Conservation (phyloP, 1,140 invertebrate species). For the Nasonia vitripennis region DNA sequence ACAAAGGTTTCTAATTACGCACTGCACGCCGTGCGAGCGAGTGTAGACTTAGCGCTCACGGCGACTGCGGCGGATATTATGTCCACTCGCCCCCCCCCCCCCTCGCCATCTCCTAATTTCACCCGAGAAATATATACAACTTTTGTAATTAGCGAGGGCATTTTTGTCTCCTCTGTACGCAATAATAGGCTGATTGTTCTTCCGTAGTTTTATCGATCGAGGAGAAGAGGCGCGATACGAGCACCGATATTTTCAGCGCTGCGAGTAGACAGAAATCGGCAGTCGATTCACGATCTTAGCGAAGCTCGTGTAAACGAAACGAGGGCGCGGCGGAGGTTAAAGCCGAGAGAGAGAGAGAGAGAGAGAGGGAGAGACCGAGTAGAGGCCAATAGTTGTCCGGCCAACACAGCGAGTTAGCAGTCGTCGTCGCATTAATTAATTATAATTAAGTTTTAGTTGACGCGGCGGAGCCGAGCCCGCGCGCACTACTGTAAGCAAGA, state of each 20-base stretch:
- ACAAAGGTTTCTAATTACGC: conserved; percentile 79
- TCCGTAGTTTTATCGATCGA: neutral
- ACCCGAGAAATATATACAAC: neutral
- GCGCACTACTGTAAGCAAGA: conserved; percentile 60
- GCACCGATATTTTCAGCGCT: neutral
- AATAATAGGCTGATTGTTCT: neutral
- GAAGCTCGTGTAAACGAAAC: neutral
- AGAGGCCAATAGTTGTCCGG: conserved; percentile 67
- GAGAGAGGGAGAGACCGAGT: neutral
- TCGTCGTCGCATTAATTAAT: conserved; percentile 81
- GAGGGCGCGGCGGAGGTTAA: neutral
- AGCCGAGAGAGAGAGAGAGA: neutral
- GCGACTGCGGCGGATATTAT: conserved; percentile 49
- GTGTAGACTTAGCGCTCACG: conserved; percentile 71
- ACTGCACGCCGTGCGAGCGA: conserved; percentile 66
- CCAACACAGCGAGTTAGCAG: conserved; percentile 68
- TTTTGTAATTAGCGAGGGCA: neutral
- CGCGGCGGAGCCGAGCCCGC: conserved; percentile 71
- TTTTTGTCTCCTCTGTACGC: neutral
- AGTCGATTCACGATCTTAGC: conserved; percentile 28
- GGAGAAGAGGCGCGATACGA: neutral
- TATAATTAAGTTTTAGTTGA: conserved; percentile 87
- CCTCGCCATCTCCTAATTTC: neutral
- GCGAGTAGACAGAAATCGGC: conserved; percentile 4
- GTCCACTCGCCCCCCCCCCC: conserved; percentile 13